These are phyloP conservation scores for Chironomus tepperi DNA, from an alignment of 1,140 invertebrate genomes.

Conservation along the genomic window DNA sequence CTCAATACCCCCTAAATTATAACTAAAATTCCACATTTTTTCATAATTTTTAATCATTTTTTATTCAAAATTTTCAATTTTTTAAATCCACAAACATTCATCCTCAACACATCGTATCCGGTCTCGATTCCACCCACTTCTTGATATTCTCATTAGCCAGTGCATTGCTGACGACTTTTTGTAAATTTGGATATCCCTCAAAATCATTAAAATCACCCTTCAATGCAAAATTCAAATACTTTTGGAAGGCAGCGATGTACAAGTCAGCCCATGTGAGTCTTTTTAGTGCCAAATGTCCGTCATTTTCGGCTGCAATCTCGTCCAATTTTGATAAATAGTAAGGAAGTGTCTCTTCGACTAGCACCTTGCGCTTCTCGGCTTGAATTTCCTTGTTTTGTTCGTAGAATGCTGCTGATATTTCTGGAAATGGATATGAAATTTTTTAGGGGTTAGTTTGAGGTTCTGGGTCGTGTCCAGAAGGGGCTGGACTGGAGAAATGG, in stretches of 20 bases:
- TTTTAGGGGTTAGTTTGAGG: no score
- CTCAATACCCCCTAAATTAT: no score
- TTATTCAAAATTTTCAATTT: no score
- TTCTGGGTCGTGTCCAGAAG: no score
- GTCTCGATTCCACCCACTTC: constrained; percentile 53
- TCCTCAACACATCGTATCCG: constrained; percentile 33
- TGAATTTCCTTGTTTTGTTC: constrained; percentile 42
- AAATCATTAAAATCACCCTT: constrained; percentile 43
- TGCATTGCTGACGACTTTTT: constrained; percentile 46
- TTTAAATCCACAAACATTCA: no score
- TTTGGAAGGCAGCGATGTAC: constrained; percentile 49
- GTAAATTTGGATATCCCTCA: constrained; percentile 48
- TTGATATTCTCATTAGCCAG: constrained; percentile 50
- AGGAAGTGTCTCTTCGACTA: constrained; percentile 38
- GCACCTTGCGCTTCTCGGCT: constrained; percentile 28
- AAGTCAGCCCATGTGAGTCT: constrained; percentile 60
- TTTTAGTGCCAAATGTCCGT: constrained; percentile 46
- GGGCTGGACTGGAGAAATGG: no score
- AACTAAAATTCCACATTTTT: no score
- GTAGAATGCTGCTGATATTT: constrained; percentile 41
- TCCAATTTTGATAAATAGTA: constrained; percentile 51
- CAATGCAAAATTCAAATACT: constrained; percentile 50
- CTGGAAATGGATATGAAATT: constrained; percentile 37
- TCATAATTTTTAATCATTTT: no score
- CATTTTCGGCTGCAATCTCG: constrained; percentile 45